Conservation (phyloP, 2,888 invertebrate species). For the Desoria tigrina region DNA sequence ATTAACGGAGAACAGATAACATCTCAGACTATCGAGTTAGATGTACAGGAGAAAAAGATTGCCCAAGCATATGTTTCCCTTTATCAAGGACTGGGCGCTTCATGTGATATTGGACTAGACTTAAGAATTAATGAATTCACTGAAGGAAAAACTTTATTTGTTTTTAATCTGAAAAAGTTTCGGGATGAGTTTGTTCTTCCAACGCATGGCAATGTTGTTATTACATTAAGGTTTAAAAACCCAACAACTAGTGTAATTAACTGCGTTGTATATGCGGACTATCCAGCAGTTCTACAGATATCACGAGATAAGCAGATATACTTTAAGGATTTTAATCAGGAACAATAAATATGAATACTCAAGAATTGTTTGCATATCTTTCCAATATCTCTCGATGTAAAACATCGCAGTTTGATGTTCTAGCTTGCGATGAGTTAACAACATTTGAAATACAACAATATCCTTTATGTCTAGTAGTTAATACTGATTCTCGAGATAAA, state of each 20-base stretch:
- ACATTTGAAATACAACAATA: too few species aligned
- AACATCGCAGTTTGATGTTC: neutral
- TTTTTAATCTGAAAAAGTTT: slow-evolving; percentile 9
- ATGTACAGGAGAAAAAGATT: neutral
- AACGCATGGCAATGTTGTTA: slow-evolving; percentile 7
- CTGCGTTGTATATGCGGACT: slow-evolving; percentile 24
- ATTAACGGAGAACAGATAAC: neutral
- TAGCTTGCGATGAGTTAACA: slow-evolving; percentile 8
- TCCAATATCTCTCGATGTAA: neutral
- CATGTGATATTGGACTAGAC: neutral
- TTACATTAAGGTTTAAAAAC: slow-evolving; percentile 20
- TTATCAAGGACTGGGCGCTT: neutral
- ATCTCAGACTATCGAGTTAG: neutral
- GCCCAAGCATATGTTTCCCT: neutral
- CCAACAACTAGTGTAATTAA: slow-evolving; percentile 18
- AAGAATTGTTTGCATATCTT: neutral
- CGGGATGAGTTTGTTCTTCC: slow-evolving; percentile 6
- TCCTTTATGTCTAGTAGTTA: too few species aligned
- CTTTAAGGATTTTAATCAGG: slow-evolving; percentile 24
- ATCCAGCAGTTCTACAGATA: slow-evolving; percentile 24
- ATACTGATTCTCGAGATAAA: neutral
- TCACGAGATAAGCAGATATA: slow-evolving; percentile 23
- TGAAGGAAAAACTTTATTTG: slow-evolving; percentile 9
- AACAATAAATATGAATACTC: slow-evolving; percentile 9
- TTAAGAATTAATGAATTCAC: neutral